A percentile compares a stretch with the other conserved stretches of the same genome.
These are phyloP conservation scores for Harpalus rubripes DNA, from an alignment of 2,888 invertebrate genomes.

Conservation along the genomic window DNA sequence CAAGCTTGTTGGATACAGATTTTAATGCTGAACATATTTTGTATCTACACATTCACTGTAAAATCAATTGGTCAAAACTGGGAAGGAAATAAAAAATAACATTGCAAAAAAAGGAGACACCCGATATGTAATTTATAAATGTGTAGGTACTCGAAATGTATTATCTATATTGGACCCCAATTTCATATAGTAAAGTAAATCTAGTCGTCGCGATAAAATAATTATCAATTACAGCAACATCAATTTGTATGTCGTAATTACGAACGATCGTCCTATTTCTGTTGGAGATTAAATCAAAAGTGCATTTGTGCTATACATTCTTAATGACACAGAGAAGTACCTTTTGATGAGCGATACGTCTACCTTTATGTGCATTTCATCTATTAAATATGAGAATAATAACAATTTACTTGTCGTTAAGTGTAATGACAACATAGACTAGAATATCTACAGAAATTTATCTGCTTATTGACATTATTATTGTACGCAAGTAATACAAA, in stretches of 20 bases:
- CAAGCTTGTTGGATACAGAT: too few species aligned
- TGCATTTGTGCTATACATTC: slow-evolving; percentile 32
- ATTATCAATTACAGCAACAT: slow-evolving; percentile 9
- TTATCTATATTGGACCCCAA: neutral
- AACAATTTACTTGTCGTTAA: slow-evolving; percentile 52
- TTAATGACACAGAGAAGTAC: slow-evolving; percentile 27
- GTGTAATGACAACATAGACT: slow-evolving; percentile 25
- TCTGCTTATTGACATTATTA: slow-evolving; percentile 49
- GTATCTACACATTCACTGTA: too few species aligned
- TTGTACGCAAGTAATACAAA: slow-evolving; percentile 11
- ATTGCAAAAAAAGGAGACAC: too few species aligned
- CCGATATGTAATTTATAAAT: too few species aligned
- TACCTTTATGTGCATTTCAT: slow-evolving; percentile 51
- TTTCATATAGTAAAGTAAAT: neutral
- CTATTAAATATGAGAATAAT: slow-evolving; percentile 50
- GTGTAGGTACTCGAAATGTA: too few species aligned
- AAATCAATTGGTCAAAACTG: too few species aligned
- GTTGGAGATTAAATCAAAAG: slow-evolving; percentile 37
- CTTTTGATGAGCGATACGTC: slow-evolving; percentile 24
- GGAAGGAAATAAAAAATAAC: too few species aligned
- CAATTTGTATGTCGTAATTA: slow-evolving; percentile 14
- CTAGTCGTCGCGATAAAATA: neutral
- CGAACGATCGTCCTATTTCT: slow-evolving; percentile 5
- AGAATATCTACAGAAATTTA: slow-evolving; percentile 22
- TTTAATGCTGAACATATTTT: too few species aligned